Conservation (phyloP, 2,113 vertebrate species). For the Chamaea fasciata region DNA sequence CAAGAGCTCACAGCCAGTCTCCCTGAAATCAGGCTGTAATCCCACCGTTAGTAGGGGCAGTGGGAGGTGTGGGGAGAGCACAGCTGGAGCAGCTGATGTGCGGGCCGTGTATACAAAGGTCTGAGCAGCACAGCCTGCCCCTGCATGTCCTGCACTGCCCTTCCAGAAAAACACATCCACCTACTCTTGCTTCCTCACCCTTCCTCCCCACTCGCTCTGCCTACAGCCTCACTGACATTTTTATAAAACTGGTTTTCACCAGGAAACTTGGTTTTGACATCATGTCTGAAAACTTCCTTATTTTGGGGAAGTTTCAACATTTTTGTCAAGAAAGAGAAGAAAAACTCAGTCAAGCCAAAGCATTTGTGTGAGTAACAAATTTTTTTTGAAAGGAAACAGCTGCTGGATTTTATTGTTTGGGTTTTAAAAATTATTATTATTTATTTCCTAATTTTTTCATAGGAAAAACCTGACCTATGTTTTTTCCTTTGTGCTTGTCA, state of each 20-base stretch:
- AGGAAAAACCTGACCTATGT: background rate
- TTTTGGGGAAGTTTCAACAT: background rate
- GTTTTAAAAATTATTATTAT: background rate
- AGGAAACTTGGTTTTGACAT: background rate
- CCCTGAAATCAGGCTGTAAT: background rate
- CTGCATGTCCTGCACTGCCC: background rate
- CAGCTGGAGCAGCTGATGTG: background rate
- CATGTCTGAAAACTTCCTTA: background rate
- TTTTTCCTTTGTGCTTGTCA: background rate
- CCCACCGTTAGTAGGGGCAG: rapidly evolving
- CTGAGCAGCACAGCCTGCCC: background rate
- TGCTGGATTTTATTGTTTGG: background rate
- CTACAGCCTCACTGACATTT: background rate
- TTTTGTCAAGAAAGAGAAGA: background rate
- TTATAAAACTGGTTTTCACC: background rate
- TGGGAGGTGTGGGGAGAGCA: rapidly evolving
- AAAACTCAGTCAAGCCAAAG: background rate
- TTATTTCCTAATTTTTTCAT: background rate
- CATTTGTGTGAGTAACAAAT: background rate
- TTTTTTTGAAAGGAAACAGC: background rate
- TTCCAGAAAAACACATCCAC: background rate
- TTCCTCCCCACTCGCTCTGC: rapidly evolving
- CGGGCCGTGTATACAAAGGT: rapidly evolving
- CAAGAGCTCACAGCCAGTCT: background rate
- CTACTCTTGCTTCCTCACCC: background rate